Base-by-base conservation (phyloP, 2,888 invertebrate species). In the Sminthurides aquaticus region DNA sequence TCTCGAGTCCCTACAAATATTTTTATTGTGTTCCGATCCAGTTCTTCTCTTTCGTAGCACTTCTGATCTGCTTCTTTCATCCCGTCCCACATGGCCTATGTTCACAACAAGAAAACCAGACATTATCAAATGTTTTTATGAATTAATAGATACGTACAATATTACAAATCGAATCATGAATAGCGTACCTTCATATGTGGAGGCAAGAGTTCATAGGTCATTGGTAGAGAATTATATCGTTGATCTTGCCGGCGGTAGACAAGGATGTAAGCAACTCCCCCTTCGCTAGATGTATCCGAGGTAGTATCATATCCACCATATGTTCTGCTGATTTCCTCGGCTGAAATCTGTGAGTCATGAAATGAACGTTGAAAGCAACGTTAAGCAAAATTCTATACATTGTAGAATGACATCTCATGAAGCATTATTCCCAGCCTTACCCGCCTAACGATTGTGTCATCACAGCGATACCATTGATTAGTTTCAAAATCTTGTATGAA, bases 201-300 rank as follows among this genome's bases (percentile, higher is more conserved):
- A 0, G 92, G 91, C 75, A 92, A 88, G 43, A 88, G 84, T n/a
- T 84, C 83, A 0, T 81, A 80, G 54, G 83, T 82, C 76, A 87
- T 85, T 1, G 85, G 84, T n/a, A 81, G 78, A 66, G 82, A 81
- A 76, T 88, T 88, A 27, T 84, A 79, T 57, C 81, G 80, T 57
- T 81, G 79, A 78, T 88, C 86, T 56, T 87, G 84, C 78, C 89
- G 88, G 57, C 92, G 81, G 77, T 92, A 93, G 88, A 92, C 90
- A 64, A 93, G 81, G 91, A 92, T 92, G 76, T 92, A 92, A 0
- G 91, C 92, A 78, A 91, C 91, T 18, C 84, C 82, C 67, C 84
- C 80, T 22, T 72, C 70, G 22, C 70, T 67, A 2, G 68, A 70
- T 18, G 62, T 60, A 2, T 60, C 52, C 11, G 57, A 20, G 18